A percentile compares a stretch with the other conserved stretches of the same genome.
phyloP scores from a whole-genome alignment of 2,797 vertebrate genomes.

The Gymnoscopelus braueri region DNA sequence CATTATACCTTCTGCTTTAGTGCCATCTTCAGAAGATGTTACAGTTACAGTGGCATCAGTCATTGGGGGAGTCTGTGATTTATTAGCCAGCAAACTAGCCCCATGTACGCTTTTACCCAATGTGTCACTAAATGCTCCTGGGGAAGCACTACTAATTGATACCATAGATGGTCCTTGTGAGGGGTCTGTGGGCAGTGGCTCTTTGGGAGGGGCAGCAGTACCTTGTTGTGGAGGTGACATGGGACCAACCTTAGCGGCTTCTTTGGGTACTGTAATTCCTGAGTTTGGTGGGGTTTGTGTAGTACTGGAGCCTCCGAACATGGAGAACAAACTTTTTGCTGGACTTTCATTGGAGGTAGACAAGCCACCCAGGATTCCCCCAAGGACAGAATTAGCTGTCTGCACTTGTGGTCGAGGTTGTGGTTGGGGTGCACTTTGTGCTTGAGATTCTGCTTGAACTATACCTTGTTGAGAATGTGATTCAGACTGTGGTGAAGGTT shows the following conservation, averaged over 20 bases:
- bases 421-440: conserved; percentile 38
- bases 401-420: conserved; percentile 58
- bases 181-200: conserved; percentile 29
- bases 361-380: conserved; percentile 73
- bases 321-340: conserved; percentile 75
- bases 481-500: conserved; percentile 33
- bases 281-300: conserved; percentile 51
- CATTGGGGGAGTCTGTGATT: conserved; percentile 17
- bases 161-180: conserved; percentile 43
- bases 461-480: conserved; percentile 44
- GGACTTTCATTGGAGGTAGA: conserved; percentile 71
- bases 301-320: conserved; percentile 66
- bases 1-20: conserved; percentile 28
- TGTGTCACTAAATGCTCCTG: conserved; percentile 37
- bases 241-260: conserved; percentile 42
- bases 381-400: conserved; percentile 67
- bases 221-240: conserved; percentile 44
- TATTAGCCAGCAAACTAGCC: conserved; percentile 21
- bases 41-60: conserved; percentile 20
- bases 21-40: conserved; percentile 5
- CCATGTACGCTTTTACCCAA: conserved; percentile 31
- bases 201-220: conserved; percentile 34
- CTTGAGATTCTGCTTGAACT: conserved; percentile 46
- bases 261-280: conserved; percentile 41
- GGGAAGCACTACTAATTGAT: conserved; percentile 27